Base-by-base conservation (phyloP, 2,888 invertebrate genomes). In the Leucozona laternaria region DNA sequence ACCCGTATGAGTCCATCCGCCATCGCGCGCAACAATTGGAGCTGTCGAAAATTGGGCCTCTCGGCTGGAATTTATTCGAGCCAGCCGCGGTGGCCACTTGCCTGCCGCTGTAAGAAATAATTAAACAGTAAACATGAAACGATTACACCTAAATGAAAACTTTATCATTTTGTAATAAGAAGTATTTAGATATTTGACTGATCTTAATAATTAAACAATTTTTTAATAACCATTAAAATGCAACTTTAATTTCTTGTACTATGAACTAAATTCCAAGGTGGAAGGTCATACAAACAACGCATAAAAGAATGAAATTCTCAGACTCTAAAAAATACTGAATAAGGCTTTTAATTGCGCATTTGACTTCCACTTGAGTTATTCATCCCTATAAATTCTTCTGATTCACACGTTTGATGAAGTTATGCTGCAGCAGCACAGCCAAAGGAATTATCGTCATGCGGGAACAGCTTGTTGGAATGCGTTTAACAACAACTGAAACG, bases 341-440 rank as follows among this genome's bases (percentile, higher is more conserved):
- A 53, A 28, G 15, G n/a, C n/a, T 25, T 53, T 53, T 53, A 53
- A 53, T 28, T 53, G 53, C 25, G n/a, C 53, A 53, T 53, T 53
- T 53, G 53, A 28, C 53, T 53, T 53, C 53, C 53, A 53, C 53
- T 53, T n/a, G 53, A 53, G 53, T 28, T 53, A 7, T 25, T 53
- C n/a, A n/a, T 20, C 53, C 53, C 1, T 25, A 45, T 25, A 25
- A 53, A 25, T 8, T 25, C 15, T 53, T 53, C 15, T 53, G 4
- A 53, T 15, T 53, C n/a, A 28, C n/a, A 28, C 25, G 4, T 28
- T 53, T 53, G 25, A 53, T 53, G 15, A 28, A 53, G 25, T n/a
- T 25, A 4, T 53, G 53, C 25, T n/a, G 53, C 53, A 28, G 15
- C 53, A 28, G 7, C 7, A 25, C 1, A 53, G 3, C 3, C 7